Evolutionary conservation across 2,888 invertebrate species (phyloP).

Genomic region (Pyrrhia umbra): DNA sequence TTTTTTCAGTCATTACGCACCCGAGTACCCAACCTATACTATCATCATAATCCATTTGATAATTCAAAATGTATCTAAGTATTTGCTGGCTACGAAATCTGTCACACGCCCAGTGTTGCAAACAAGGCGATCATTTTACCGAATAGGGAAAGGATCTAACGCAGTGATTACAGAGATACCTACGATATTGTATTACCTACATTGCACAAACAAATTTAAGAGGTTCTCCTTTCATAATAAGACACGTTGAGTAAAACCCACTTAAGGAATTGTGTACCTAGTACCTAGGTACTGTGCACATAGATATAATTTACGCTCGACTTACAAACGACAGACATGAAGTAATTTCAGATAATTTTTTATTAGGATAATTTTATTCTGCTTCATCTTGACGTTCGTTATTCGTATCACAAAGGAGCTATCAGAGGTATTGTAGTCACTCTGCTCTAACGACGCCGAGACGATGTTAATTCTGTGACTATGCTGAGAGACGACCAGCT

Average conservation of each 20-base stretch:
- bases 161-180: slow-evolving; percentile 63
- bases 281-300: slow-evolving; percentile 31
- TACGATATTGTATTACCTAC: slow-evolving; percentile 70
- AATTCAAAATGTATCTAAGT: slow-evolving; percentile 8
- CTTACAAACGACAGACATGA: slow-evolving; percentile 45
- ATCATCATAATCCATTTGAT: neutral
- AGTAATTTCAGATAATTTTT: slow-evolving; percentile 26
- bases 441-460: no score
- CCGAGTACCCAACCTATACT: neutral
- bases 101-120: slow-evolving; percentile 67
- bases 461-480: no score
- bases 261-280: slow-evolving; percentile 59
- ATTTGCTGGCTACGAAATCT: slow-evolving; percentile 49
- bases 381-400: neutral
- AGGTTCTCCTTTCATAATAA: slow-evolving; percentile 69
- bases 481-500: no score
- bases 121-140: slow-evolving; percentile 70
- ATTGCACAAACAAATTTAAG: slow-evolving; percentile 73
- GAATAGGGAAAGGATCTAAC: slow-evolving; percentile 69
- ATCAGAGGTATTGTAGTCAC: no score
- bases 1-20: no score
- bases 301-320: slow-evolving; percentile 58
- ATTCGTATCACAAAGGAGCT: no score
- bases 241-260: slow-evolving; percentile 57
- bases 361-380: slow-evolving; percentile 15